phyloP scores from a whole-genome alignment of 2,888 invertebrate species.

The Formica aserva region DNA sequence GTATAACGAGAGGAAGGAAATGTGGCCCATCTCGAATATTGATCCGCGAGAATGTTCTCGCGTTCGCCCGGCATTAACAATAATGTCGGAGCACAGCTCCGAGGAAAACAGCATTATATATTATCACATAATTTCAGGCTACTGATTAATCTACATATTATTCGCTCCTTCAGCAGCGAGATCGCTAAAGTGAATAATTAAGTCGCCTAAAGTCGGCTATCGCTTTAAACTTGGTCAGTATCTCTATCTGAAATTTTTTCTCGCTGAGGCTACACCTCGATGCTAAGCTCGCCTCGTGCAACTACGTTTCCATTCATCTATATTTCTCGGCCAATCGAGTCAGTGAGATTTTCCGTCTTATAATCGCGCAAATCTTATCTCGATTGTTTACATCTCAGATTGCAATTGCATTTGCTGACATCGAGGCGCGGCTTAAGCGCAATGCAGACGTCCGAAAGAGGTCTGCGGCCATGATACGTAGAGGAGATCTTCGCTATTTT shows the following conservation, averaged over 20 bases:
- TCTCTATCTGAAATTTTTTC: constrained; percentile 56
- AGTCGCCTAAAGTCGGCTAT: constrained; percentile 66
- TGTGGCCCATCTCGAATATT: neutral
- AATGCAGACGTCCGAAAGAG: constrained; percentile 41
- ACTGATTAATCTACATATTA: constrained; percentile 65
- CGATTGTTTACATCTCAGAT: neutral
- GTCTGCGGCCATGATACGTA: constrained; percentile 47
- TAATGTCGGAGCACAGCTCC: constrained; percentile 83
- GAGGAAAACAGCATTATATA: constrained; percentile 82
- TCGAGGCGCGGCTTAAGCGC: constrained; percentile 26
- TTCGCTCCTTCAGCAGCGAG: constrained; percentile 45
- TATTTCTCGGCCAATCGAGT: neutral
- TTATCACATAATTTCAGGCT: constrained; percentile 83
- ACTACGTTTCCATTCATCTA: neutral
- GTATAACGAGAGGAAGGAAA: constrained; percentile 27
- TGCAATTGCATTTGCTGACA: neutral
- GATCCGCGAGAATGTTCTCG: neutral
- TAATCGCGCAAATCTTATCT: neutral
- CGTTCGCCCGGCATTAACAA: constrained; percentile 77
- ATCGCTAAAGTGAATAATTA: constrained; percentile 65
- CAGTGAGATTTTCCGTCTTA: neutral
- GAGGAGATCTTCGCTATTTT: constrained; percentile 8
- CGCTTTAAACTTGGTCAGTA: constrained; percentile 73
- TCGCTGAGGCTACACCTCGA: constrained; percentile 30
- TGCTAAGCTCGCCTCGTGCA: neutral